Evolutionary conservation across 2,113 vertebrate species (phyloP), one percentile per base, ranked within the genome.

Genomic region (Clarias batrachus): DNA sequence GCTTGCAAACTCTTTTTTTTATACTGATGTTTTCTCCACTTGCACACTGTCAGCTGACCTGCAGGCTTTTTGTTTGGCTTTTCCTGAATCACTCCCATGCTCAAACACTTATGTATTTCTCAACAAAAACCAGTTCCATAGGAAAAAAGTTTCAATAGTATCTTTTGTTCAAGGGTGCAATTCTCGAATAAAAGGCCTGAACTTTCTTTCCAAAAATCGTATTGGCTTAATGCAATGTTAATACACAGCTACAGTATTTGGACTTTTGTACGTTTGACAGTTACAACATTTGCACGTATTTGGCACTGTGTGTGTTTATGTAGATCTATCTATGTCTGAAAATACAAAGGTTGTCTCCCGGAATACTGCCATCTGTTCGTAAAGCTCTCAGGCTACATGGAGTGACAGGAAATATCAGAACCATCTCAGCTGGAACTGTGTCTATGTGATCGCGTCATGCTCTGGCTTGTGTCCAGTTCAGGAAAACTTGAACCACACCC

Each of bases 331-430:
- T 33, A 33, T 2, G 2, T 11, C 70, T 66, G 65, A 54, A 37
- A 79, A 86, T 68, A 65, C 57, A 62, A 81, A 85, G 78, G 71
- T 87, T 68, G 81, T 87, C 80, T 87, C 86, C 81, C 74, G 65
- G 83, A 86, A 80, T 25, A 66, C 25, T 56, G 56, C 90, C 87
- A 90, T 91, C 87, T 91, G 90, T 88, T 86, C 59, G 33, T 63
- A 68, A 68, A 87, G 82, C 78, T 74, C 59, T 63, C 3, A 56
- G 62, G 66, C 82, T 37, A 68, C 87, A 85, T 87, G 83, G 82
- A 82, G 87, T 27, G 82, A 86, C 81, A 84, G 83, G 33, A 78
- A 90, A 89, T 90, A 87, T 88, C 89, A 89, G 79, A 84, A 90
- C 63, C 68, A 62, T 87, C 84, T 86, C 85, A 60, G 59, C 77